Base-by-base conservation (phyloP, 2,797 vertebrate species). In the Rhabdophis nuchalis region DNA sequence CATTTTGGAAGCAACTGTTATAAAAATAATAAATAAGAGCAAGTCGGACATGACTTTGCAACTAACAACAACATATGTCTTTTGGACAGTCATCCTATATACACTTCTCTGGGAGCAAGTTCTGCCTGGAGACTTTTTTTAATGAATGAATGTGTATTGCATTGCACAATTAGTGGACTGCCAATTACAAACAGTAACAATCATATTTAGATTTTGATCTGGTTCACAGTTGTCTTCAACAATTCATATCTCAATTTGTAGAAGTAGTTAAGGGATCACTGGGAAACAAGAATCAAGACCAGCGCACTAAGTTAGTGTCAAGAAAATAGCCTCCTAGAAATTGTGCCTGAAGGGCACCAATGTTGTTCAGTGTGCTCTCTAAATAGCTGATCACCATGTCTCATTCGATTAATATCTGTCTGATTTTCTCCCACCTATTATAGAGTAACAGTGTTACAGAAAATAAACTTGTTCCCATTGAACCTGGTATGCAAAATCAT, bases 381-480 rank as follows among this genome's bases (percentile, higher is more conserved):
- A 72, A 58, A 93, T 77, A 87, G 13, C 93, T 89, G 92, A 89
- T 93, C 95, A 94, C 94, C 93, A 41, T 90, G 32, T 94, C 93
- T 85, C 92, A 57, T 86, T 36, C 3, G 36, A 92, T 82, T 41
- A 93, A n/a, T n/a, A 91, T 93, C 89, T 93, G 86, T 91, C 95
- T 94, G 85, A 64, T 87, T 94, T 94, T 94, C 18, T 95, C 94
- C 89, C 92, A 57, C 23, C 95, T 93, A 93, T 23, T 90, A 93
- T 52, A 91, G 93, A 88, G 91, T 94, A 94, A 88, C 92, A 92
- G 77, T 61, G 86, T 92, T 92, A 85, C 90, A 87, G 92, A 93
- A 91, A 86, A 61, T 91, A 95, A 95, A 94, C 25, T 91, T 88
- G 32, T 85, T 95, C 93, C 89, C 93, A 72, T 93, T 95, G 91